Evolutionary conservation across 2,888 invertebrate species (phyloP).

Genomic region (Hesperia comma): DNA sequence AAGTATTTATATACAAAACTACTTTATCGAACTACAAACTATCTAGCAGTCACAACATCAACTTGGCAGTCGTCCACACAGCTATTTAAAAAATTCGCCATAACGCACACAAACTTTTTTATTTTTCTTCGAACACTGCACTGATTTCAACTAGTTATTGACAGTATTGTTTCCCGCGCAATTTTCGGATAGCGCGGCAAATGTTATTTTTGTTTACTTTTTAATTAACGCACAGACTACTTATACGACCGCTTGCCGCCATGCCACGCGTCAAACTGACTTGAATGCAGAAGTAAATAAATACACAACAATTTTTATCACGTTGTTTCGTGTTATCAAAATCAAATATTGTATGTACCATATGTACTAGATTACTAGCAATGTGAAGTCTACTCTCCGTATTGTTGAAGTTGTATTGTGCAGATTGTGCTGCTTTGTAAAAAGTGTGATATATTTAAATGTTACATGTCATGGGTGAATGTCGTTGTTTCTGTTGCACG

Average conservation of each 20-base stretch:
- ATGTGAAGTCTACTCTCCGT: slow-evolving; percentile 8
- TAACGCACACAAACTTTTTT: slow-evolving; percentile 1
- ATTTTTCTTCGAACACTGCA: not conserved
- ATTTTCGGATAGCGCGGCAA: slow-evolving; percentile 17
- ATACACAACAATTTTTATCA: slow-evolving; percentile 31
- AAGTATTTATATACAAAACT: slow-evolving; percentile 23
- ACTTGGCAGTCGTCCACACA: slow-evolving; percentile 36
- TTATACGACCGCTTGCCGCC: slow-evolving; percentile 24
- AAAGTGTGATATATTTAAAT: not conserved
- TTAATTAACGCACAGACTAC: slow-evolving; percentile 15
- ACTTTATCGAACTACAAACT: slow-evolving; percentile 16
- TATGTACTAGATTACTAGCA: too few relatives aligned
- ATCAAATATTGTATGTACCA: slow-evolving; percentile 27
- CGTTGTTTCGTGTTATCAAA: slow-evolving; percentile 21
- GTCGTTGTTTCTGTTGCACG: not conserved
- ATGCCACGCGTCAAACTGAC: slow-evolving; percentile 22
- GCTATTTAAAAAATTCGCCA: slow-evolving; percentile 15
- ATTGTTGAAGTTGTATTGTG: not conserved
- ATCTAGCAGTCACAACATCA: slow-evolving; percentile 38
- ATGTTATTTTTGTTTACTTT: slow-evolving; percentile 14
- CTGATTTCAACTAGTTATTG: slow-evolving; percentile 9
- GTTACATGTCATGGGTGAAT: not conserved
- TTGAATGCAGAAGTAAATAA: slow-evolving; percentile 23
- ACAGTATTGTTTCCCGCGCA: slow-evolving; percentile 25
- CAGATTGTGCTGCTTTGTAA: not conserved